Evolutionary conservation across 2,797 vertebrate species (phyloP), one percentile per base, ranked within the genome.

Genomic region (Benthosema pterotum): DNA sequence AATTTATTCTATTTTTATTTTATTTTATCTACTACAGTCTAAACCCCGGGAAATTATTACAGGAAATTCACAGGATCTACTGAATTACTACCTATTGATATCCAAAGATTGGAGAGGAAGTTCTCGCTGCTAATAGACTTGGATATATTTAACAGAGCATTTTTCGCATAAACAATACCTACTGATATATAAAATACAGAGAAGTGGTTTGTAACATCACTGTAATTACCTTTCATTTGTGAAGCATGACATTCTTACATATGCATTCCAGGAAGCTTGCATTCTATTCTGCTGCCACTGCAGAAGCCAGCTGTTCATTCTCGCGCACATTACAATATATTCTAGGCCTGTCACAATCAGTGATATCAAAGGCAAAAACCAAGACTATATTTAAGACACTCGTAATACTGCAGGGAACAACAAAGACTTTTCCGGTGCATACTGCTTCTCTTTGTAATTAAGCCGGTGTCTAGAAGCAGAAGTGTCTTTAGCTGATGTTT

Each of bases 391-490:
- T 67, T 63, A 62, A 67, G 63, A 54, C 38, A 53, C 42, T 50
- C 32, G 51, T 65, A 14, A 25, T 52, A 16, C 69, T 54, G 52
- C 61, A 46, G 51, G 43, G 50, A 53, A 56, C 54, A 74, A 57
- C 71, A 70, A 48, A 78, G 57, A 66, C 22, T 52, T 62, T 69
- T 70, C 50, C 51, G 48, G 38, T 15, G 18, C 54, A 71, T 74
- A 75, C 65, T 52, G 60, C 55, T 71, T 52, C 69, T 66, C 75
- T 83, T 72, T 75, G 67, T 87, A 86, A 88, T 87, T 86, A 87
- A 43, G 67, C 82, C 63, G 63, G 63, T 68, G 63, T 68, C 67
- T 63, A 7, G 38, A 75, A 63, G 22, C 65, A 65, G 46, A 77
- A 66, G 69, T 72, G 77, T 80, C 73, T 72, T 77, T 65, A 72